Percentiles rank a stretch among this genome's conserved stretches.
Evolutionary conservation across 2,888 invertebrate species (phyloP).

Genomic region (Clunio marinus): DNA sequence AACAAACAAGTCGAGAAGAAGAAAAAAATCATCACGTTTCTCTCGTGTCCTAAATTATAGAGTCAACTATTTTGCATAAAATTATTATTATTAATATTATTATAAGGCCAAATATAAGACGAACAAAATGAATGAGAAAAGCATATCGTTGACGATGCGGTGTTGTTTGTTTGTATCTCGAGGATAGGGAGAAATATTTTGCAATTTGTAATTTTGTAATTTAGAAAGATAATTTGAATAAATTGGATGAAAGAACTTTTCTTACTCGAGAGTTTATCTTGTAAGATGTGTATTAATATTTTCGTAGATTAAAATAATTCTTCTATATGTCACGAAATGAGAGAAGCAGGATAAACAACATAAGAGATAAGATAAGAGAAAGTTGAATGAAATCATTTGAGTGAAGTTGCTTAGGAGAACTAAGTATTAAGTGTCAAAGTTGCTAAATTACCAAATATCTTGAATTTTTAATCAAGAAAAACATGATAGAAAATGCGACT

Average conservation of each 20-base stretch:
- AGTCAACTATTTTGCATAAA: slow-evolving; percentile 32
- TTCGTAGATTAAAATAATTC: slow-evolving; percentile 11
- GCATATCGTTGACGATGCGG: background rate
- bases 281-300: background rate
- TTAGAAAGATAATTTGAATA: slow-evolving; percentile 34
- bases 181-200: background rate
- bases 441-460: background rate
- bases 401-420: too few relatives aligned
- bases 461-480: slow-evolving; percentile 1
- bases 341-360: too few relatives aligned
- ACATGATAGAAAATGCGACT: background rate
- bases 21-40: slow-evolving; percentile 12
- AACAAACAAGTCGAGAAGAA: background rate
- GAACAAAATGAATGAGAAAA: background rate
- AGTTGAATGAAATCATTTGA: too few relatives aligned
- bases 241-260: slow-evolving; percentile 29
- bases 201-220: slow-evolving; percentile 36
- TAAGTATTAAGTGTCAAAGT: too few relatives aligned
- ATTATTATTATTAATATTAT: slow-evolving; percentile 22
- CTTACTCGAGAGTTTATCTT: background rate
- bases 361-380: too few relatives aligned
- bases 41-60: background rate
- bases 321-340: background rate
- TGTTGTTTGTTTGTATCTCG: background rate
- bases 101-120: background rate